Base-by-base conservation (phyloP, 1,140 invertebrate species). In the Theocolax elegans region DNA sequence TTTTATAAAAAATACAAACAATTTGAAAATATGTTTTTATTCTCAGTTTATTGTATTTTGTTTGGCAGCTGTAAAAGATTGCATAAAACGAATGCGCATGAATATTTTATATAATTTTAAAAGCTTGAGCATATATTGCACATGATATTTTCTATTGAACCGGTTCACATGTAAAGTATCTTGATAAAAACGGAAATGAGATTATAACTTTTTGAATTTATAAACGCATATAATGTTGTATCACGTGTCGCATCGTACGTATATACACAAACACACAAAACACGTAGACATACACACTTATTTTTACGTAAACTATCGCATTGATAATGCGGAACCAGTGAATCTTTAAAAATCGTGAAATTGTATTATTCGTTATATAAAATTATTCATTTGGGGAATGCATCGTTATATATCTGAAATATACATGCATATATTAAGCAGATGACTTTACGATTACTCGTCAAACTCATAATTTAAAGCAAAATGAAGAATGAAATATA, bases 141-240 rank as follows among this genome's bases (percentile, higher is more conserved):
- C 51, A 66, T 44, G 0, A 56, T 54, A 66, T 66, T 54, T 66
- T 66, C 54, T 40, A 54, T 54, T 66, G 9, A 19, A 31, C 2
- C n/a, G 7, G 21, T 40, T 53, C 21, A 38, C 12, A 53, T 53
- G 48, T 53, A 53, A 65, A 42, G 35, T 48, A 54, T 23, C 13
- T 17, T 12, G 21, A 44, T 19, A 42, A 19, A 6, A 44, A 19
- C 17, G 17, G 15, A 10, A 31, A 35, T 25, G 13, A 42, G 19
- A 3, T 44, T 66, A 44, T 66, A 66, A 54, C 25, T 58, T 67
- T 67, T 58, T 58, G 4, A 44, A 67, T 46, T 46, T 67, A 49
- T 29, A 67, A 66, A 9, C 46, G 8, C 38, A 19, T 56, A 8
- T 44, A 19, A 44, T 35, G 13, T 58, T 66, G 17, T 21, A 27